phyloP scores from a whole-genome alignment of 2,888 invertebrate genomes.

The Mystacides longicornis region DNA sequence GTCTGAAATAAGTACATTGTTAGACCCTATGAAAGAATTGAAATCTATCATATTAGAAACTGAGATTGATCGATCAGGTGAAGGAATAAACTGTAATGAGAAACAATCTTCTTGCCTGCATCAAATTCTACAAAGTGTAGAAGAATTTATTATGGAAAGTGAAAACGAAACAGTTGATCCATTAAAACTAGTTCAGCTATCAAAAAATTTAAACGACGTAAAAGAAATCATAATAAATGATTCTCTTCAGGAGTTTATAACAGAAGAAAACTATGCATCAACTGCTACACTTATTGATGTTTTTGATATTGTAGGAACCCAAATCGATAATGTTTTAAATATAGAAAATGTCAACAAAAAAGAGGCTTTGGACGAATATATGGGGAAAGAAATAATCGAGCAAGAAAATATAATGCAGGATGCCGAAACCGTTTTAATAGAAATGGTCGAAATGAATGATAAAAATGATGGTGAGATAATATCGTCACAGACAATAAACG shows the following conservation, averaged over 20 bases:
- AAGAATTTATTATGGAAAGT: neutral
- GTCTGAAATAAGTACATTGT: neutral
- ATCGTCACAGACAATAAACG: conserved; percentile 14
- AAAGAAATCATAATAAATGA: conserved; percentile 33
- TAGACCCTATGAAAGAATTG: neutral
- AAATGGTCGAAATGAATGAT: conserved; percentile 17
- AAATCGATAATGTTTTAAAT: neutral
- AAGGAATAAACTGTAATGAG: too few species aligned
- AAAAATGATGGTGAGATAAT: neutral
- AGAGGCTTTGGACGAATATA: conserved; percentile 8
- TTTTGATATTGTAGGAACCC: neutral
- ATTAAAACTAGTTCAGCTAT: neutral
- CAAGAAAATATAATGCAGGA: conserved; percentile 31
- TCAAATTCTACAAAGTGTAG: too few species aligned
- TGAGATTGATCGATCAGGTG: too few species aligned
- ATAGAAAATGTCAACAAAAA: neutral
- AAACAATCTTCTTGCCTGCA: too few species aligned
- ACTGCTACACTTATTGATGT: neutral
- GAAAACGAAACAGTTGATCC: neutral
- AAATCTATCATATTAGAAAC: neutral
- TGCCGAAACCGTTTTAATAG: conserved; percentile 29
- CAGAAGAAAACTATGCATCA: neutral
- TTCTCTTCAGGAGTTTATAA: conserved; percentile 19
- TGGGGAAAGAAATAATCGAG: conserved; percentile 29
- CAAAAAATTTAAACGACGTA: conserved; percentile 35